Evolutionary conservation across 2,797 vertebrate genomes (phyloP), one percentile per base, ranked within the genome.

Genomic region (Malurus splendens): DNA sequence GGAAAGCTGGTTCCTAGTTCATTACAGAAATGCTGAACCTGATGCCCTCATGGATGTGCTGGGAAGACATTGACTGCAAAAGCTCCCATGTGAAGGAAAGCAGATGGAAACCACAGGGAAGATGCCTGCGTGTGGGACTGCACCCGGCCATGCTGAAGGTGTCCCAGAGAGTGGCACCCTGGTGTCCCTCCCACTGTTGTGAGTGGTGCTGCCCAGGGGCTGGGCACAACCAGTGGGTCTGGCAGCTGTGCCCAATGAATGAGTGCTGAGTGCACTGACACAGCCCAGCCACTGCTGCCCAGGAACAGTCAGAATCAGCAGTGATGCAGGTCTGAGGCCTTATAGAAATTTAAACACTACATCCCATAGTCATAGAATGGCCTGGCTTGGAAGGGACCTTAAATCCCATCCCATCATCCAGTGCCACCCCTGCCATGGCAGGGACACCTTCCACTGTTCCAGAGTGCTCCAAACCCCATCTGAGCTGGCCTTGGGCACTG

Each of bases 41-140:
- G 9, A 45, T 12, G 30, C 23, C 1, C 4, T 54, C 50, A 22
- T 0, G 0, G 55, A 47, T 1, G 1, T 8, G 16, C 32, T 61
- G 67, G 62, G 25, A 30, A 77, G 56, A 47, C 15, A 7, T 5
- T 0, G 1, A 9, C 67, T 32, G 42, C 48, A 60, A 50, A 75
- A 57, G 10, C 22, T 59, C 18, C 32, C 25, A 19, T 38, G 33
- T 56, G 10, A 44, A 0, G 4, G 36, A 32, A 36, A 65, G 39
- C 48, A 32, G 23, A 19, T 0, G 25, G 23, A 20, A 59, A 52
- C 30, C 9, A 10, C 2, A 3, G 18, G 13, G 28, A 44, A 24
- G 4, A 14, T 8, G 14, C 19, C 38, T 5, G 8, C 2, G 18
- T 38, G 42, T 15, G 9, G 6, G 28, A 18, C 6, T 0, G 48